Evolutionary conservation across 2,888 invertebrate species (phyloP), one percentile per base, ranked within the genome.

Genomic region (Agonopterix alstromeriana): DNA sequence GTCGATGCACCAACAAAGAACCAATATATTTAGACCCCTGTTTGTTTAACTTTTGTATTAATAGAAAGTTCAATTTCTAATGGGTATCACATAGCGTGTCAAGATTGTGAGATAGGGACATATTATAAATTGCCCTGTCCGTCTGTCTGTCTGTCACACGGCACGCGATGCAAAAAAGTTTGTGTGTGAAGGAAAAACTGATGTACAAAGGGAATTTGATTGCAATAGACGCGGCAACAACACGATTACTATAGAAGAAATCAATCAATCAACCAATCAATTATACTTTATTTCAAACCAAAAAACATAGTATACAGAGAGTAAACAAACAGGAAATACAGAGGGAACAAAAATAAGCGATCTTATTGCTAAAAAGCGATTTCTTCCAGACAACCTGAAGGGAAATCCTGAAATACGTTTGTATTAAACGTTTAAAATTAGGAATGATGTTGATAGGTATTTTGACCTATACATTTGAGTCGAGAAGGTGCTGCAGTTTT

Each of bases 101-200:
- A 54, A 70, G 81, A 85, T 86, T 72, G 67, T 49, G 56, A 65
- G 87, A 87, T 87, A 86, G 77, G 77, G 81, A 82, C 86, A 83
- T 82, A 81, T 84, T 87, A 85, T 87, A 87, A 86, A 87, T 87
- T 85, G 76, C 75, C 70, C 82, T 78, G 86, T 83, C 86, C 76
- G 82, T 82, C 82, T 77, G 82, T 78, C 80, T 80, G 82, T 82
- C 85, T 84, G 86, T 85, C 86, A 85, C 74, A 65, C 38, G 53
- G 64, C 87, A 87, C 87, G 87, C 87, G 82, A 87, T 82, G 81
- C 81, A 80, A 86, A 87, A 81, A 86, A 82, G 65, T 75, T 74
- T 51, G 65, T 65, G 53, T 51, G 53, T 55, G 50, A 51, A 50
- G 57, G 55, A 38, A 5, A 35, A 8, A n/a, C 35, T 7, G 47